Evolutionary conservation across 2,797 vertebrate species (phyloP), one percentile per base, ranked within the genome.

Genomic region (Craterocephalus amniculus): DNA sequence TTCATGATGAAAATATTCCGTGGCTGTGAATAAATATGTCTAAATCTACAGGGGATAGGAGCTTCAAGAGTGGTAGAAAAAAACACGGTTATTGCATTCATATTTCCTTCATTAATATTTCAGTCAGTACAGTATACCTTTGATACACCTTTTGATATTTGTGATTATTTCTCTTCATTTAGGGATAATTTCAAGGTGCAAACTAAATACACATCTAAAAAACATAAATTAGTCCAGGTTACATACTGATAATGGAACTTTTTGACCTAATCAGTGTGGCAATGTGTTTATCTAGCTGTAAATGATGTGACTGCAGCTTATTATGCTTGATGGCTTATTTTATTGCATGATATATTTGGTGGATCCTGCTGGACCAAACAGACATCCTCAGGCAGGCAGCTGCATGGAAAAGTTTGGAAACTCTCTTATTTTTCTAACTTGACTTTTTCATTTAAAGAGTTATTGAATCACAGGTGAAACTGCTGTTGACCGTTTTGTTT

Each of bases 11-110:
- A 82, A 58, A 63, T 52, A 74, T 9, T 54, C 63, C 3, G 6
- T 43, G 20, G 40, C 83, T 63, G 85, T 93, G 79, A 89, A 93
- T 91, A 91, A 91, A 84, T 73, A 85, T 80, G 70, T 67, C 67
- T 80, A 20, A 66, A 72, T 40, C 74, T 59, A 49, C 81, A 85
- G 78, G 80, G 84, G 81, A 78, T 79, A 72, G 68, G 71, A 78
- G 74, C 80, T 67, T 62, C 31, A 11, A 80, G 70, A 72, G 79
- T 85, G 79, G 83, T 75, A 18, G 38, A 40, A 85, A 87, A 83
- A 87, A 9, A 87, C 70, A 55, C 69, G 55, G 74, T 73, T 68
- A 78, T 82, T 90, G 67, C 48, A 63, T 77, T 75, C 31, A 48
- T 65, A 79, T 49, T 77, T 78, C 22, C 64, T 72, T 60, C 54